Evolutionary conservation across 2,888 invertebrate species (phyloP).

Genomic region (Diarsia brunnea): DNA sequence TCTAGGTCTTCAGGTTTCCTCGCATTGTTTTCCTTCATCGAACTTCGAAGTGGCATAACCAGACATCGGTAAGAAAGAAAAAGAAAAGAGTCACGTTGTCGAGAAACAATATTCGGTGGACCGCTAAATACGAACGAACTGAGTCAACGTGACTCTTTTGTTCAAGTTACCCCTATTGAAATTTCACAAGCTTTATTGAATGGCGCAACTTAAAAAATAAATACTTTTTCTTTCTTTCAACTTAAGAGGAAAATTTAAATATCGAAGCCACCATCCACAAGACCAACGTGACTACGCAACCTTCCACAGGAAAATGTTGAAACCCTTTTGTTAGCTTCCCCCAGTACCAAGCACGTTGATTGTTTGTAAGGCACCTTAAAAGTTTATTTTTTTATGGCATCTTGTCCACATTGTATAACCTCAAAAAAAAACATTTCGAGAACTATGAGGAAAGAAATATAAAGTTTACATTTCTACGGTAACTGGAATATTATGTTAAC

Average conservation of each 20-base stretch:
- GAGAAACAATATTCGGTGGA: not conserved
- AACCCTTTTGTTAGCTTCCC: not conserved
- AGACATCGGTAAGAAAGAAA: not conserved
- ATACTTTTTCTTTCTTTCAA: not conserved
- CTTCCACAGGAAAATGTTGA: not conserved
- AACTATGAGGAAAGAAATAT: slow-evolving; percentile 1
- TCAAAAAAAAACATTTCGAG: too few relatives aligned
- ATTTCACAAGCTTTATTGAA: not conserved
- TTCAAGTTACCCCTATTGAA: not conserved
- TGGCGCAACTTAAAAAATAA: not conserved
- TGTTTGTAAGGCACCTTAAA: not conserved
- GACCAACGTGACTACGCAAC: not conserved
- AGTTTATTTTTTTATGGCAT: not conserved
- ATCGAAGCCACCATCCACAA: not conserved
- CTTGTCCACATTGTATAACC: not conserved
- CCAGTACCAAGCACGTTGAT: too few relatives aligned
- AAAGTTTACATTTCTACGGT: not conserved
- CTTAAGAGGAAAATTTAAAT: not conserved
- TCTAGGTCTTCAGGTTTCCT: not conserved
- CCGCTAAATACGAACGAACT: not conserved
- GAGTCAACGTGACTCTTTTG: not conserved
- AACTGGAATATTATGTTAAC: not conserved
- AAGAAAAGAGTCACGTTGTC: not conserved
- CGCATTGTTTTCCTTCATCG: not conserved
- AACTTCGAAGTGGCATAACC: not conserved